Conservation (phyloP, 2,888 invertebrate species). For the Ethmia dodecea region DNA sequence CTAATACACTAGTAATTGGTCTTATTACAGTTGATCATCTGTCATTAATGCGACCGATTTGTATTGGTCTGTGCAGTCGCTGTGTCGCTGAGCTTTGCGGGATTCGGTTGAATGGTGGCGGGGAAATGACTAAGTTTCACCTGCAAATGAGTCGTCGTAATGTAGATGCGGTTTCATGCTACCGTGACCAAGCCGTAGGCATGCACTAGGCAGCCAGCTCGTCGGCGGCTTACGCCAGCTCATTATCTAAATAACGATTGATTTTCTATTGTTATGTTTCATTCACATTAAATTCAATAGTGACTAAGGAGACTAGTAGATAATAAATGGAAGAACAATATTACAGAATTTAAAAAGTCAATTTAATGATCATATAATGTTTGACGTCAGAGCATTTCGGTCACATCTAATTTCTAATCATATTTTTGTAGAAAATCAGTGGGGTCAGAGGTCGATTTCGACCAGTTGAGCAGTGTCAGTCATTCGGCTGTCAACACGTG, state of each 20-base stretch:
- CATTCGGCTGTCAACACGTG: slow-evolving; percentile 31
- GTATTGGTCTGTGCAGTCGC: slow-evolving; percentile 11
- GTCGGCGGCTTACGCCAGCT: slow-evolving; percentile 22
- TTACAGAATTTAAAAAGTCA: too few species aligned
- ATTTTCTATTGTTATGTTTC: slow-evolving; percentile 21
- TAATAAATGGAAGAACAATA: too few species aligned
- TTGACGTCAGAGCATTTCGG: too few species aligned
- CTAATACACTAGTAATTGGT: slow-evolving; percentile 19
- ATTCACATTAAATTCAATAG: too few species aligned
- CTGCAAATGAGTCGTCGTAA: slow-evolving; percentile 49
- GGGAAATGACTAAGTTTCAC: slow-evolving; percentile 50
- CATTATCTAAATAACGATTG: slow-evolving; percentile 38
- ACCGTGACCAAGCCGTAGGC: slow-evolving; percentile 25
- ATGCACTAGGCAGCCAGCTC: slow-evolving; percentile 6
- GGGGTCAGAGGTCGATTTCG: too few species aligned
- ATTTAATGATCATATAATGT: too few species aligned
- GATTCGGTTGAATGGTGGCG: slow-evolving; percentile 11
- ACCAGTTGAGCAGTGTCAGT: slow-evolving; percentile 23
- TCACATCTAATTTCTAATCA: too few species aligned
- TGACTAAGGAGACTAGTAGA: too few species aligned
- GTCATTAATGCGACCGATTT: slow-evolving; percentile 17
- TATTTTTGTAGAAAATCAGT: too few species aligned
- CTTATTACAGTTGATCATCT: slow-evolving; percentile 25
- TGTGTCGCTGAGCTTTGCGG: slow-evolving; percentile 4
- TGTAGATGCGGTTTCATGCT: slow-evolving; percentile 32